These are phyloP conservation scores for Coranthus polyacanthus DNA, from an alignment of 2,797 vertebrate genomes.

Conservation along the genomic window DNA sequence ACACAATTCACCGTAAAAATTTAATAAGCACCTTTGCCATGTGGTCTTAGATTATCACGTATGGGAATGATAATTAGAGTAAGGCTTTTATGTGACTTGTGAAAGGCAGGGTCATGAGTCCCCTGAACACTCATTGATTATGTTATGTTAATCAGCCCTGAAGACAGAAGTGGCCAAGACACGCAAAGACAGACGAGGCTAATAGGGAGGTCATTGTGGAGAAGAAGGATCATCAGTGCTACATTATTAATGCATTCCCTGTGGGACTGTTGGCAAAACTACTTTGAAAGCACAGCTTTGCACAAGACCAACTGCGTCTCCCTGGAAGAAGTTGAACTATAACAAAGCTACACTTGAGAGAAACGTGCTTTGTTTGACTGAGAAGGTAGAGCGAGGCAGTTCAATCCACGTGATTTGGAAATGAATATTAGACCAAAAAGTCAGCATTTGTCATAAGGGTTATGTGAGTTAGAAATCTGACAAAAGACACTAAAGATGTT, in stretches of 20 bases:
- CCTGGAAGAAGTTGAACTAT: too few species aligned
- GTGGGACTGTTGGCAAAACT: background rate
- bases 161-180: background rate
- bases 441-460: too few species aligned
- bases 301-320: too few species aligned
- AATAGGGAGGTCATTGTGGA: constrained; percentile 1
- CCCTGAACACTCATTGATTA: background rate
- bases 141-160: background rate
- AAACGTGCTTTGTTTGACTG: too few species aligned
- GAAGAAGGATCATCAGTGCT: constrained; percentile 10
- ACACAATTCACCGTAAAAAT: constrained; percentile 21
- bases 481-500: too few species aligned
- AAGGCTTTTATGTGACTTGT: background rate
- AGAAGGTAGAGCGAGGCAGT: too few species aligned
- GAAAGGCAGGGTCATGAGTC: background rate
- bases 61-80: background rate
- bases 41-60: constrained; percentile 4
- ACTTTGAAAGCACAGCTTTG: too few species aligned
- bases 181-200: constrained; percentile 3
- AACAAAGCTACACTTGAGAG: too few species aligned
- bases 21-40: background rate
- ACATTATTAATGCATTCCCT: constrained; percentile 22
- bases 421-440: too few species aligned
- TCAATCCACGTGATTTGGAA: too few species aligned
- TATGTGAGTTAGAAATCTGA: too few species aligned